A percentile compares a stretch with the other conserved stretches of the same genome.
phyloP scores from a whole-genome alignment of 2,113 vertebrate genomes.

The Platichthys stellatus region DNA sequence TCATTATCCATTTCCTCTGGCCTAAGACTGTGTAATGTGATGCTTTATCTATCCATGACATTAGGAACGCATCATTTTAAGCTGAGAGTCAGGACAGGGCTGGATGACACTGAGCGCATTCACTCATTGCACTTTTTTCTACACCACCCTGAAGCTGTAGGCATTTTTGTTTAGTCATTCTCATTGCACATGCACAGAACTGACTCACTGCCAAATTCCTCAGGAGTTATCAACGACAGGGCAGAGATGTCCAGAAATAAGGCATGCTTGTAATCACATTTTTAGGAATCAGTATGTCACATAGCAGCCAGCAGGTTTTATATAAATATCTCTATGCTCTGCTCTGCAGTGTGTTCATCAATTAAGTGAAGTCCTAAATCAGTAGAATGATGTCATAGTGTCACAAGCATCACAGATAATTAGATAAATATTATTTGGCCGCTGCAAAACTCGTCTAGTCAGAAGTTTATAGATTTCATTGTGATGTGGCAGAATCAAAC shows the following conservation, averaged over 20 bases:
- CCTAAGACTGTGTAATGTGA: not conserved
- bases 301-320: not conserved
- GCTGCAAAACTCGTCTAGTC: not conserved
- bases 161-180: slow-evolving; percentile 60
- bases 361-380: not conserved
- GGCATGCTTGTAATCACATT: not conserved
- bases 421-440: not conserved
- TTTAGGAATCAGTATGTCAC: not conserved
- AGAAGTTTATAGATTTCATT: not conserved
- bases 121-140: slow-evolving; percentile 3
- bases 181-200: slow-evolving; percentile 9
- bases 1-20: slow-evolving; percentile 38
- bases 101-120: slow-evolving; percentile 19
- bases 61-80: slow-evolving; percentile 21
- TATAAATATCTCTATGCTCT: not conserved
- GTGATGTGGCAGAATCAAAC: not conserved
- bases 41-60: not conserved
- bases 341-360: not conserved
- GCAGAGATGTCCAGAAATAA: not conserved
- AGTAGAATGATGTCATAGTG: not conserved
- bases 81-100: slow-evolving; percentile 15
- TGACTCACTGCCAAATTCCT: slow-evolving; percentile 30
- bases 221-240: no score
- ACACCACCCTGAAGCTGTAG: slow-evolving; percentile 31
- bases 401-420: not conserved